Evolutionary conservation across 2,797 vertebrate species (phyloP).

Genomic region (Peromyscus attwateri): DNA sequence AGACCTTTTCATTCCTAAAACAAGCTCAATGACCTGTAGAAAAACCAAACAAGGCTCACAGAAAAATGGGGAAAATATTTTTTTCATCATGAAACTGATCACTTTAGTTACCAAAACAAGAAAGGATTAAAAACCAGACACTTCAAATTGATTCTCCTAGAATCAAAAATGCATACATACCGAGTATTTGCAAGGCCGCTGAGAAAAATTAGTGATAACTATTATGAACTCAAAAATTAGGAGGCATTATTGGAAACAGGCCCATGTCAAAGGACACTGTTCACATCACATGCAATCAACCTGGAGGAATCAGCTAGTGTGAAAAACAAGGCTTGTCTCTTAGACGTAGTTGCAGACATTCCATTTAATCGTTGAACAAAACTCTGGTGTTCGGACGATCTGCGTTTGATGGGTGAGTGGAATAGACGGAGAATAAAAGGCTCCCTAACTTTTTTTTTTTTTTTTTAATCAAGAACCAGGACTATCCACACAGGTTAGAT

Average conservation of each 20-base stretch:
- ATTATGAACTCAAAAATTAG: background rate
- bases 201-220: slow-evolving; percentile 46
- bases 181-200: background rate
- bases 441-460: background rate
- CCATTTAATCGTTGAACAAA: slow-evolving; percentile 11
- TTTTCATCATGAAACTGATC: background rate
- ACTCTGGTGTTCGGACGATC: background rate
- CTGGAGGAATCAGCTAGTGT: background rate
- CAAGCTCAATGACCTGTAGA: background rate
- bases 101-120: background rate
- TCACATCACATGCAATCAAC: background rate
- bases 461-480: background rate
- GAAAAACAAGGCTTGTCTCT: background rate
- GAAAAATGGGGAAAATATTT: background rate
- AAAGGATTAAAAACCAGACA: background rate
- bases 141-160: background rate
- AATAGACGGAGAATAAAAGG: background rate
- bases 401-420: background rate
- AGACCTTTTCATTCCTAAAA: slow-evolving; percentile 10
- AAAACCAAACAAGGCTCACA: background rate
- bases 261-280: background rate
- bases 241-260: background rate
- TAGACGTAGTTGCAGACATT: background rate
- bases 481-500: background rate
- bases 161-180: background rate